A percentile compares a stretch with the other conserved stretches of the same genome.
These are phyloP conservation scores for Uromys caudimaculatus DNA, from an alignment of 2,797 vertebrate species.

Conservation along the genomic window DNA sequence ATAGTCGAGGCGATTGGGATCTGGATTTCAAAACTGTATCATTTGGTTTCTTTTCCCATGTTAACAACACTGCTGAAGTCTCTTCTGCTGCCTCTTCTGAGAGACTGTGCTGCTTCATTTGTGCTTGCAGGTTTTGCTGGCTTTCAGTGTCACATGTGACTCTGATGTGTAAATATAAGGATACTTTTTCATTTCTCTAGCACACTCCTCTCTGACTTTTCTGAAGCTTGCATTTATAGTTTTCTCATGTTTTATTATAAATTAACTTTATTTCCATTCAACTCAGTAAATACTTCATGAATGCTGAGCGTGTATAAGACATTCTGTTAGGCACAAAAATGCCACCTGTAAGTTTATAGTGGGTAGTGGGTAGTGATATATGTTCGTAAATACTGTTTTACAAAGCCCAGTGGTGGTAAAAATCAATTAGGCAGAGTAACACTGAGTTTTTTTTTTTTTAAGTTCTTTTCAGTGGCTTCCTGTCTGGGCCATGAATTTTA, in stretches of 20 bases:
- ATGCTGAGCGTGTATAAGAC: neutral
- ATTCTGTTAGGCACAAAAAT: neutral
- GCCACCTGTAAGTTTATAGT: neutral
- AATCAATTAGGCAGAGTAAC: neutral
- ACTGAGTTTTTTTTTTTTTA: neutral
- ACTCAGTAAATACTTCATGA: neutral
- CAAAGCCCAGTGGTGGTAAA: neutral
- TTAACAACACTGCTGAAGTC: neutral
- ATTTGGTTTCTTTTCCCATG: neutral
- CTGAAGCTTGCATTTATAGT: neutral
- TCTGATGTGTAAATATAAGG: neutral
- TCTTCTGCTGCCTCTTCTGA: neutral
- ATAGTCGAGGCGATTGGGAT: neutral
- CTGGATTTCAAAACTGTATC: neutral
- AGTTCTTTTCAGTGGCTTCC: no score
- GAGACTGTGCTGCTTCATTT: neutral
- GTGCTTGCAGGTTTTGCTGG: neutral
- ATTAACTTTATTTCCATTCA: conserved; percentile 9
- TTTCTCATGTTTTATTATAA: neutral
- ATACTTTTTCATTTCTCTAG: conserved; percentile 19
- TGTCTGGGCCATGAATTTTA: no score
- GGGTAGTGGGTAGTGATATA: neutral
- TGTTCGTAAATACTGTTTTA: neutral
- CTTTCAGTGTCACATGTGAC: neutral
- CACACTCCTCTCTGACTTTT: neutral